Conservation (phyloP, 1,140 invertebrate genomes). For the Hestina assimilis region DNA sequence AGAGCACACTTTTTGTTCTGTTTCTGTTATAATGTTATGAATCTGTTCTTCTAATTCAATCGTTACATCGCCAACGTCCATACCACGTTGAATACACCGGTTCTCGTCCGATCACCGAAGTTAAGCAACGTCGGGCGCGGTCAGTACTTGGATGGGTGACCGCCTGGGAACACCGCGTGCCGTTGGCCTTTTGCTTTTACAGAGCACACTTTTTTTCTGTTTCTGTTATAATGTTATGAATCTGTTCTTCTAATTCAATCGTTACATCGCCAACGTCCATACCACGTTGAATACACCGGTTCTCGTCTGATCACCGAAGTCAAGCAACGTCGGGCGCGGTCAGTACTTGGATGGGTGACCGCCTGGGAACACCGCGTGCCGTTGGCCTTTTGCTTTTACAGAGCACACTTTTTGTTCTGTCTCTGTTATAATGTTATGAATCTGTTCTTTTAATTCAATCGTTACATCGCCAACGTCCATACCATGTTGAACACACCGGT, state of each 20-base stretch:
- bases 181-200: constrained; percentile 23
- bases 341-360: constrained; percentile 35
- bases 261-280: no score
- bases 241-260: no score
- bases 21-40: no score
- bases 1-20: no score
- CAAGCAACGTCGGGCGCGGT: no score
- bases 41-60: no score
- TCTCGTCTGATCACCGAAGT: no score
- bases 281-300: no score
- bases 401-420: no score
- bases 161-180: constrained; percentile 34
- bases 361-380: constrained; percentile 31
- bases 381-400: constrained; percentile 31
- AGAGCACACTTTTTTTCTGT: no score
- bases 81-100: constrained; percentile 37
- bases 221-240: no score
- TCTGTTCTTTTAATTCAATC: background rate
- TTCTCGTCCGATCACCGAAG: constrained; percentile 42
- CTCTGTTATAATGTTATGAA: no score
- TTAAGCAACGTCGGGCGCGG: constrained; percentile 37
- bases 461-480: constrained; percentile 11
- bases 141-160: constrained; percentile 39
- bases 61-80: constrained; percentile 28
- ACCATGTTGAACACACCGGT: constrained; percentile 43